Evolutionary conservation across 2,797 vertebrate genomes (phyloP).

Genomic region (Limnodromus scolopaceus): DNA sequence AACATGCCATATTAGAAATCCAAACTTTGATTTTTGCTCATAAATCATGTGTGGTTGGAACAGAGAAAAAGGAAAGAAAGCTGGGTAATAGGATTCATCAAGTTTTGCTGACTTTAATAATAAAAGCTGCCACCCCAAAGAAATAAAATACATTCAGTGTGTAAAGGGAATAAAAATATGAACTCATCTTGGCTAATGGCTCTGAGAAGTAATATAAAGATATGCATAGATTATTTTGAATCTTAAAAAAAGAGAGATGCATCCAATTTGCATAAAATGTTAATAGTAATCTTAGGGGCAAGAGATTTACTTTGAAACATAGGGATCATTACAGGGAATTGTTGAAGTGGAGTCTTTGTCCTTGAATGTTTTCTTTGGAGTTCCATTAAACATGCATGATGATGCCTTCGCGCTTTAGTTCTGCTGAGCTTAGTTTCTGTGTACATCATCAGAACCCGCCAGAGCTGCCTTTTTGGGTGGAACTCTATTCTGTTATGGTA

Average conservation of each 20-base stretch:
- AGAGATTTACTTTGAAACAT: constrained; percentile 41
- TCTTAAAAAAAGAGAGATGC: constrained; percentile 46
- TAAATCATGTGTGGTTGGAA: neutral
- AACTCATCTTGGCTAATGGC: constrained; percentile 63
- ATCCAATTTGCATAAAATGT: constrained; percentile 67
- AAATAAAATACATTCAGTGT: constrained; percentile 21
- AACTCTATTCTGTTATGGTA: neutral
- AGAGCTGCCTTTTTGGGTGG: neutral
- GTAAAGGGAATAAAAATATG: constrained; percentile 59
- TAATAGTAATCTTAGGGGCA: constrained; percentile 35
- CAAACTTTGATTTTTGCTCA: constrained; percentile 21
- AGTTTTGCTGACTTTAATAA: constrained; percentile 62
- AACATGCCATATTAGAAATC: neutral
- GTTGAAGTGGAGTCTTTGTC: constrained; percentile 1
- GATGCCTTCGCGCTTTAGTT: neutral
- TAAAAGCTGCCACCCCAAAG: constrained; percentile 61
- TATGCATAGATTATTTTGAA: constrained; percentile 51
- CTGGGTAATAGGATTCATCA: constrained; percentile 36
- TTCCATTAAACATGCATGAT: neutral
- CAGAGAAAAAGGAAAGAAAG: neutral
- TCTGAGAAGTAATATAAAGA: constrained; percentile 55
- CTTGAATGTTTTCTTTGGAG: constrained; percentile 32
- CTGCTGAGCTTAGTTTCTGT: neutral
- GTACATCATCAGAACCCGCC: neutral
- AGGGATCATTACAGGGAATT: constrained; percentile 8